These are phyloP conservation scores for Pseudochirops cupreus DNA, from an alignment of 2,797 vertebrate genomes.

Conservation along the genomic window DNA sequence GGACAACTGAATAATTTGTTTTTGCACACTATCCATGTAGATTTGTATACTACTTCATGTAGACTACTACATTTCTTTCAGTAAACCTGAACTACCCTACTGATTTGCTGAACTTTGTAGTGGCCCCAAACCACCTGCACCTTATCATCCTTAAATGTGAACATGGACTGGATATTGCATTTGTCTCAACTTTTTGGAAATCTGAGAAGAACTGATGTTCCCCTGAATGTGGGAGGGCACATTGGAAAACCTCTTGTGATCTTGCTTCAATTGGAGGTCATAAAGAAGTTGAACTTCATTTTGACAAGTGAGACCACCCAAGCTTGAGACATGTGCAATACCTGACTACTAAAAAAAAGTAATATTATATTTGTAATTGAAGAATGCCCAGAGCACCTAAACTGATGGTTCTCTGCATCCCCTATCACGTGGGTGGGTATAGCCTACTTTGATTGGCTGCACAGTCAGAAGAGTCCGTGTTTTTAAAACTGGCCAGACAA, in stretches of 20 bases:
- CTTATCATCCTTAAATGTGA: neutral
- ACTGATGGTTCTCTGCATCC: neutral
- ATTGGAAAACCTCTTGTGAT: neutral
- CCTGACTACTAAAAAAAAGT: neutral
- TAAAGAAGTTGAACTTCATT: neutral
- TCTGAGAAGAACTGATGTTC: neutral
- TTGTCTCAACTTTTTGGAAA: neutral
- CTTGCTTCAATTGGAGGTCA: neutral
- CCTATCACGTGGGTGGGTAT: neutral
- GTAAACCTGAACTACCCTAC: neutral
- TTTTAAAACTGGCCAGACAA: neutral
- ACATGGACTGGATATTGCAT: neutral
- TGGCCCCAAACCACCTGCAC: neutral
- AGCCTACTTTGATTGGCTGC: neutral
- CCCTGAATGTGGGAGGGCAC: neutral
- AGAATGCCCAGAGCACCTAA: neutral
- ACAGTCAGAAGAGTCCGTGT: neutral
- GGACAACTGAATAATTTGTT: neutral
- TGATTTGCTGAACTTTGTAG: neutral
- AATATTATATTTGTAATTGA: neutral
- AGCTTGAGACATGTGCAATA: neutral
- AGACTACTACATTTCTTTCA: neutral
- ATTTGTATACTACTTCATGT: neutral
- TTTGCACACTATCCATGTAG: neutral
- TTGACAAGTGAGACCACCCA: neutral